phyloP scores from a whole-genome alignment of 2,797 vertebrate species.

The Anableps anableps region DNA sequence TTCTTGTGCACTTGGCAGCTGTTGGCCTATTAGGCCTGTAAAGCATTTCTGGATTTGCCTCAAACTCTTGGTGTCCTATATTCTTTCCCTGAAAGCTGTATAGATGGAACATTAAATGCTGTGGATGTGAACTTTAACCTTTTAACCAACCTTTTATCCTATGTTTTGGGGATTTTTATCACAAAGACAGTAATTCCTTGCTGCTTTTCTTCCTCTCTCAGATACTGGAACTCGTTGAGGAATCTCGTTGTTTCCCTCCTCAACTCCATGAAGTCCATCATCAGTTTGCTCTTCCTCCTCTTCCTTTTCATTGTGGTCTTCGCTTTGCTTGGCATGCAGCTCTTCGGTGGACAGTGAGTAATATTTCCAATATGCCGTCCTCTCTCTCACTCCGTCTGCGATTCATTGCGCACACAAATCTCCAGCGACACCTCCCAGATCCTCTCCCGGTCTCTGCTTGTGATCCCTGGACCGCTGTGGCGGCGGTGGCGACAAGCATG shows the following conservation, averaged over 20 bases:
- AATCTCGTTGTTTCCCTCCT: conserved; percentile 96
- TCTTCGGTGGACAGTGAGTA: conserved; percentile 97
- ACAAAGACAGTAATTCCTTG: too few species aligned
- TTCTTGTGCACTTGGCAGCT: neutral
- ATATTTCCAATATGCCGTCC: neutral
- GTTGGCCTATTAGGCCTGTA: neutral
- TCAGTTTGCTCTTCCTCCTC: conserved; percentile 97
- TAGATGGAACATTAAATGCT: neutral
- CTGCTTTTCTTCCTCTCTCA: conserved; percentile 51
- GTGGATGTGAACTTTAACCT: too few species aligned
- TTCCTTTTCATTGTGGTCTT: conserved; percentile 99
- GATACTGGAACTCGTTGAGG: conserved; percentile 96
- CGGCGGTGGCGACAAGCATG: conserved; percentile 48
- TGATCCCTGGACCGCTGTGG: conserved; percentile 40
- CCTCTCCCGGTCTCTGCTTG: conserved; percentile 15
- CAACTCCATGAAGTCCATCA: conserved; percentile 99
- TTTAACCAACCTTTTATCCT: neutral
- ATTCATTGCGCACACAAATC: conserved; percentile 1
- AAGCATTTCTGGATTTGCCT: neutral
- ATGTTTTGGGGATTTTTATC: neutral
- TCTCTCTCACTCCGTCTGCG: neutral
- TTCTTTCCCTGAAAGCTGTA: neutral
- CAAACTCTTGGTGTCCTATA: neutral
- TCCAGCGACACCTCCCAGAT: neutral
- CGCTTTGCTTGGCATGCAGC: conserved; percentile 97